Conservation (phyloP, 1,140 invertebrate species). For the Rhopalosiphum maidis region DNA sequence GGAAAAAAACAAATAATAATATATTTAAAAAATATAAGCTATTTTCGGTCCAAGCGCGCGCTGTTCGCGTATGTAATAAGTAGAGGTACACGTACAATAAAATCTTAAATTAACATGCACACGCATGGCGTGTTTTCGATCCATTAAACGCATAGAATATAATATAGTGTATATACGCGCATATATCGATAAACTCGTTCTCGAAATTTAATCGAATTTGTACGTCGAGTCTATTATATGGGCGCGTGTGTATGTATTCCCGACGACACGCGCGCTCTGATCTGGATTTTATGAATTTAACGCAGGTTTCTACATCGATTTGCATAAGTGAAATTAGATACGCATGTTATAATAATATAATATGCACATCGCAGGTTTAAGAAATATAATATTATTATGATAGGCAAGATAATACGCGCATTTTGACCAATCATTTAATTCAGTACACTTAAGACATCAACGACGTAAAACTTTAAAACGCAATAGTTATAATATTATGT, state of each 20-base stretch:
- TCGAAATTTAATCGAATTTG: neutral
- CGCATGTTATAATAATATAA: constrained; percentile 2
- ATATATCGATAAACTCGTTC: constrained; percentile 3
- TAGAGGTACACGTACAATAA: neutral
- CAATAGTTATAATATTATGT: neutral
- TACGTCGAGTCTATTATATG: neutral
- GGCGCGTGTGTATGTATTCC: neutral
- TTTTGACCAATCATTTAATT: neutral
- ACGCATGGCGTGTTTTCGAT: constrained; percentile 33
- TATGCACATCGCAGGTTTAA: neutral
- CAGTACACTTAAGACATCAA: neutral
- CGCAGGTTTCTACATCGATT: neutral
- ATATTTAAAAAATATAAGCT: neutral
- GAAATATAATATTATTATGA: neutral
- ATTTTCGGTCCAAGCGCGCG: neutral
- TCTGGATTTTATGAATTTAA: constrained; percentile 13
- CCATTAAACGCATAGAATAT: neutral
- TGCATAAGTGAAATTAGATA: constrained; percentile 19
- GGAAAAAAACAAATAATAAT: neutral
- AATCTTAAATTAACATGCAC: constrained; percentile 17
- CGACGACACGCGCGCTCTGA: neutral
- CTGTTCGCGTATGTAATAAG: neutral
- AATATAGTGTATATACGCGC: neutral
- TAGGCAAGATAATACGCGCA: neutral
- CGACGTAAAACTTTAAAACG: neutral